Evolutionary conservation across 2,797 vertebrate genomes (phyloP), one percentile per base, ranked within the genome.

Genomic region (Dermochelys coriacea): DNA sequence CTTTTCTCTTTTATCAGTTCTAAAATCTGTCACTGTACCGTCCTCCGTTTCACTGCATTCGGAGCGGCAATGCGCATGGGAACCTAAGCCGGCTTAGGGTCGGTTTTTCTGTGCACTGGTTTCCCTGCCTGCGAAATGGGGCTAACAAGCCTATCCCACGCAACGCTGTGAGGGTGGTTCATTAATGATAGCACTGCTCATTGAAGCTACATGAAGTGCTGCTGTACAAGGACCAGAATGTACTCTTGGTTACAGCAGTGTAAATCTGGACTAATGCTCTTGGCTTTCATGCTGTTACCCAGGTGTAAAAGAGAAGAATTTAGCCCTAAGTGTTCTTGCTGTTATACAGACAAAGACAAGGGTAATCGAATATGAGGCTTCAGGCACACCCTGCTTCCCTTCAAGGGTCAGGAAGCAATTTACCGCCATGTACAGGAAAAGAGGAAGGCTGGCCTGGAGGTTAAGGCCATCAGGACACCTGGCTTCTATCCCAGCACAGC

Each of bases 381-480:
- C 71, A 77, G 54, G 14, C 5, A 61, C 0, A 0, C 49, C 6
- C 27, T 3, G 0, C 1, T 5, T 61, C 18, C 52, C 37, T 55
- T 4, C 23, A 64, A 50, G 25, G 80, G 2, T 88, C 27, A 50
- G 75, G 29, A 77, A 45, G 23, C n/a, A 3, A 7, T 23, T 80
- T 1, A 5, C 2, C 71, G 12, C 41, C n/a, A 21, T 37, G 34
- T n/a, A 68, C 8, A 23, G 64, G n/a, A 68, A 12, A n/a, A 37
- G n/a, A 68, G 64, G 19, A 37, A 11, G 64, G n/a, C 34, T 37
- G 64, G 31, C 59, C 59, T 6, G 29, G 59, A 8, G 59, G 12
- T 31, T 59, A 59, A 59, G 57, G n/a, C n/a, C 37, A 34, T 68
- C 9, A 21, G n/a, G n/a, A 68, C 64, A 37, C 5, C n/a, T 37